Percentiles rank a stretch among this genome's conserved stretches.
These are phyloP conservation scores for Urocitellus parryii DNA, from an alignment of 2,113 vertebrate genomes.

Conservation along the genomic window DNA sequence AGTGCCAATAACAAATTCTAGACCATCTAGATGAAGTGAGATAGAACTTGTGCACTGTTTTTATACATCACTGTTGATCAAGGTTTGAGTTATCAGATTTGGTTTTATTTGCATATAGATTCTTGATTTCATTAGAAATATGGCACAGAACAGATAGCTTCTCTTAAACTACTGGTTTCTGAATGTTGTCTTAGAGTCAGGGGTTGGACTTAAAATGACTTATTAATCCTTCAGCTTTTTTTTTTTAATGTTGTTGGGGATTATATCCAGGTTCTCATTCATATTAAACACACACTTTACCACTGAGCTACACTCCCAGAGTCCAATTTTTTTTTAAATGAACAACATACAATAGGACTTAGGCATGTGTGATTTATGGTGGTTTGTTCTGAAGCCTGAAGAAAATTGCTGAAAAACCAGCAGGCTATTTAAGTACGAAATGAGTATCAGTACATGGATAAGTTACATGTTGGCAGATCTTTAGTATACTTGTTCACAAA, in stretches of 20 bases:
- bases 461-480: background rate
- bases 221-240: background rate
- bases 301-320: background rate
- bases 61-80: background rate
- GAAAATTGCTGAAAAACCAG: conserved; percentile 10
- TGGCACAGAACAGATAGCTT: background rate
- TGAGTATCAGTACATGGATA: background rate
- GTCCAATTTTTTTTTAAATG: conserved; percentile 21
- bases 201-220: conserved; percentile 26
- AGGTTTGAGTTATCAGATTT: conserved; percentile 29
- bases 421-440: background rate
- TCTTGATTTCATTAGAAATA: conserved; percentile 50
- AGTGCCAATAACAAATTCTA: conserved; percentile 55
- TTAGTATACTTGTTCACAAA: background rate
- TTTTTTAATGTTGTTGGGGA: background rate
- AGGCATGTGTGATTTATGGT: conserved; percentile 32
- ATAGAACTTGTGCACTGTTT: conserved; percentile 8
- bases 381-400: conserved; percentile 56
- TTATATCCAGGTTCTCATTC: background rate
- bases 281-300: background rate
- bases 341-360: background rate
- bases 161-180: conserved; percentile 44
- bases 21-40: conserved; percentile 23
- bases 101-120: conserved; percentile 55
- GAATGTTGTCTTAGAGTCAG: conserved; percentile 29